phyloP scores from a whole-genome alignment of 2,888 invertebrate species.

The Mantis religiosa region DNA sequence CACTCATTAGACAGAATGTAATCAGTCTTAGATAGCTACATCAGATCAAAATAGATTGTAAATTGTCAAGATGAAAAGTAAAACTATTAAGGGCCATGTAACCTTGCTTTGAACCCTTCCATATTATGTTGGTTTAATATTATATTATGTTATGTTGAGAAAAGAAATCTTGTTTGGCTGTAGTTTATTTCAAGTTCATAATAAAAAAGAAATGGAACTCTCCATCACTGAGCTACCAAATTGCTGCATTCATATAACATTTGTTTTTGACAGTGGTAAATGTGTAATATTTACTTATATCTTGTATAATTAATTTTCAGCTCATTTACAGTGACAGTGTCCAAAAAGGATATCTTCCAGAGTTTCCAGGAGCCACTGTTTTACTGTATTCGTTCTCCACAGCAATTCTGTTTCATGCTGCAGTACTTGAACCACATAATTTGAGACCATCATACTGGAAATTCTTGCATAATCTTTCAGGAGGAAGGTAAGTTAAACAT shows the following conservation, averaged over 20 bases:
- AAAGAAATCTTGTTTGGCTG: neutral
- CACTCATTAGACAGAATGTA: too few species aligned
- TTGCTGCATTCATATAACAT: too few species aligned
- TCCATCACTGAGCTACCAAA: too few species aligned
- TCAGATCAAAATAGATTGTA: too few species aligned
- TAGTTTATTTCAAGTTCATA: too few species aligned
- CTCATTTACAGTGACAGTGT: constrained; percentile 69
- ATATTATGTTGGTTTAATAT: neutral
- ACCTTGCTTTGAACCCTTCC: too few species aligned
- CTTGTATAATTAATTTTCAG: constrained; percentile 45
- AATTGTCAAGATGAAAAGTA: too few species aligned
- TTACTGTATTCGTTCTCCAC: constrained; percentile 74
- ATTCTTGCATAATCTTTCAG: constrained; percentile 71
- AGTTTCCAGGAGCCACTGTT: constrained; percentile 64
- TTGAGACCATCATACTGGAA: constrained; percentile 79
- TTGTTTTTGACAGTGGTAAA: too few species aligned
- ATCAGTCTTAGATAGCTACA: too few species aligned
- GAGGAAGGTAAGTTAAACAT: constrained; percentile 45
- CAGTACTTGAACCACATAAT: constrained; percentile 72
- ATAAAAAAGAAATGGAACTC: too few species aligned
- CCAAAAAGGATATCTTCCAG: constrained; percentile 59
- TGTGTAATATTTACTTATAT: neutral
- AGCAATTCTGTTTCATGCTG: constrained; percentile 71
- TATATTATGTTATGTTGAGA: neutral
- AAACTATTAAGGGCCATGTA: too few species aligned